These are phyloP conservation scores for Hirtodrosophila alboralis DNA, from an alignment of 2,888 invertebrate species.

Conservation along the genomic window DNA sequence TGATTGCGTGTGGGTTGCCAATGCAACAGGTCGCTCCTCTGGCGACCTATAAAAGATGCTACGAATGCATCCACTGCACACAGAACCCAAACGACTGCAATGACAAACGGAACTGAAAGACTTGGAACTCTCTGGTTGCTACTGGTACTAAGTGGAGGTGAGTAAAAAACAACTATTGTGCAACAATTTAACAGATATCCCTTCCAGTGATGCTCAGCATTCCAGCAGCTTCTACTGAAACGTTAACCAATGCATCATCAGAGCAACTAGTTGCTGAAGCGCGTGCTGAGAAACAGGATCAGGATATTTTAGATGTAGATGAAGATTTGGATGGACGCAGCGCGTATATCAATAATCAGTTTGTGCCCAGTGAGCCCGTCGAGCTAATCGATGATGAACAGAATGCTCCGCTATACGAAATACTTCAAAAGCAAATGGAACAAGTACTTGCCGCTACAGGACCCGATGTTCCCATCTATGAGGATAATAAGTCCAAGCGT, in stretches of 20 bases:
- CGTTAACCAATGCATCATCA: conserved; percentile 11
- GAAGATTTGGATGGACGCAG: conserved; percentile 72
- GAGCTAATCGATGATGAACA: conserved; percentile 52
- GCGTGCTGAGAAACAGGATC: conserved; percentile 43
- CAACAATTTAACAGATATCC: background rate
- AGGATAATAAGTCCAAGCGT: conserved; percentile 45
- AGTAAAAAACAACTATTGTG: conserved; percentile 5
- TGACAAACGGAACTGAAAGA: conserved; percentile 39
- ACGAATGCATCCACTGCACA: conserved; percentile 23
- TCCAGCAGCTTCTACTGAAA: conserved; percentile 21
- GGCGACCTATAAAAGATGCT: conserved; percentile 56
- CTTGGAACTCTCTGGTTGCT: conserved; percentile 6
- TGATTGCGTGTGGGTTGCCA: conserved; percentile 55
- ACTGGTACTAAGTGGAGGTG: conserved; percentile 36
- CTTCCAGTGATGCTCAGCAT: background rate
- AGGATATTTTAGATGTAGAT: conserved; percentile 45
- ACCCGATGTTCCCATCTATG: conserved; percentile 58
- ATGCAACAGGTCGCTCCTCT: conserved; percentile 26
- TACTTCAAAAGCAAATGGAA: conserved; percentile 77
- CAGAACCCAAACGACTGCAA: conserved; percentile 59
- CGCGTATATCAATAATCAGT: conserved; percentile 78
- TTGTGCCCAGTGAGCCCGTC: conserved; percentile 59
- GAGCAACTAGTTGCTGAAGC: conserved; percentile 31
- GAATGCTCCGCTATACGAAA: conserved; percentile 66
- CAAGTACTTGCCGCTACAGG: conserved; percentile 63